Evolutionary conservation across 2,888 invertebrate genomes (phyloP).

Genomic region (Latrodectus elegans): DNA sequence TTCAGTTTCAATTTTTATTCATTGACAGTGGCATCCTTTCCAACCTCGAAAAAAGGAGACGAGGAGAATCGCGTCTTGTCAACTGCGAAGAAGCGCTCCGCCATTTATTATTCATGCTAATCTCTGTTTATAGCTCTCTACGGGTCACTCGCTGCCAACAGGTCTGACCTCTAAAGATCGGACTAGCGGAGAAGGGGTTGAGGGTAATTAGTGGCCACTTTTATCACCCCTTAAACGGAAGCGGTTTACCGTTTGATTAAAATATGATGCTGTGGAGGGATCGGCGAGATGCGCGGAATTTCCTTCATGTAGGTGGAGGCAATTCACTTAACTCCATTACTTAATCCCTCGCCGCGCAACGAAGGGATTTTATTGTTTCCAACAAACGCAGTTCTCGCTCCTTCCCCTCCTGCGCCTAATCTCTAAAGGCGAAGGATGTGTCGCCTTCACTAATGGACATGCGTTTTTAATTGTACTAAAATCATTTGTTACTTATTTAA

Average conservation of each 20-base stretch:
- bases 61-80: not conserved
- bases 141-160: conserved; percentile 60
- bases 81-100: conserved; percentile 22
- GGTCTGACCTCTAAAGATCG: conserved; percentile 54
- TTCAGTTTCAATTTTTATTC: not conserved
- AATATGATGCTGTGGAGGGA: conserved; percentile 33
- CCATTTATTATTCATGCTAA: conserved; percentile 67
- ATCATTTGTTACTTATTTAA: no score
- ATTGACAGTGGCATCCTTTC: not conserved
- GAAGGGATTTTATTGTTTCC: conserved; percentile 2
- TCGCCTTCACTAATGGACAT: no score
- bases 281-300: conserved; percentile 2
- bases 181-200: conserved; percentile 40
- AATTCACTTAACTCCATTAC: not conserved
- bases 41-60: conserved; percentile 1
- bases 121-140: conserved; percentile 65
- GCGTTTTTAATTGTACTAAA: no score
- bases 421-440: no score
- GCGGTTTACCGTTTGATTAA: conserved; percentile 37
- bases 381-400: not conserved
- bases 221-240: conserved; percentile 39
- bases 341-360: not conserved
- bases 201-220: conserved; percentile 45
- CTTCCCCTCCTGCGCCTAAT: no score
- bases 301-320: not conserved